Base-by-base conservation (phyloP, 2,113 vertebrate genomes). In the Anguilla japonica region DNA sequence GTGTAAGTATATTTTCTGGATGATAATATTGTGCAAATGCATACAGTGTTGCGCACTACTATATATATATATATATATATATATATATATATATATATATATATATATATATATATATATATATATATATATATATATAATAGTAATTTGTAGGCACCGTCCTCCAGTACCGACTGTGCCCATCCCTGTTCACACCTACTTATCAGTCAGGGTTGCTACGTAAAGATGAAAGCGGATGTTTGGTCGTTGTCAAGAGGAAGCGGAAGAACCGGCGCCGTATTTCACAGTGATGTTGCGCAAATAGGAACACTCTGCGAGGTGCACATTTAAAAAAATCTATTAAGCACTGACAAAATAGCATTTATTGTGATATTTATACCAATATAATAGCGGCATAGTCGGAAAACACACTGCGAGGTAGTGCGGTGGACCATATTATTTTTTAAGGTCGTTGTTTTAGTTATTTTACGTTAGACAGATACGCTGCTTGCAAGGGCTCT, bases 391-490 rank as follows among this genome's bases (percentile, higher is more conserved):
- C 14, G 29, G n/a, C 9, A 40, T 79, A 40, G 14, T 22, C 60
- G 2, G 22, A 22, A 5, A 75, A 75, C 9, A n/a, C 71, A 1
- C 18, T 26, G 60, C 18, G 46, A 84, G 43, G 53, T 57, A 16
- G 79, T 5, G 22, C 18, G 78, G 39, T n/a, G 20, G 13, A 60
- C 20, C 18, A 34, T 56, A 16, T n/a, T 13, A 9, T 60, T 39
- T 40, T 86, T 29, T 3, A 18, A 16, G 40, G 34, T 0, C 39
- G 43, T 5, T 41, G 20, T 87, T 63, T 87, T 90, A 60, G 3
- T 0, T 0, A 22, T 50, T 87, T 89, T 92, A 89, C 89, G 91
- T 91, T 85, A 15, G 0, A 0, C 22, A 46, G 41, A 20, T 34
- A 18, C 63, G 34, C 50, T 15, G 40, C 57, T 46, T 20, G 40